Percentiles rank a stretch among this genome's conserved stretches.
These are phyloP conservation scores for Asarcornis scutulata DNA, from an alignment of 2,113 vertebrate species.

Conservation along the genomic window DNA sequence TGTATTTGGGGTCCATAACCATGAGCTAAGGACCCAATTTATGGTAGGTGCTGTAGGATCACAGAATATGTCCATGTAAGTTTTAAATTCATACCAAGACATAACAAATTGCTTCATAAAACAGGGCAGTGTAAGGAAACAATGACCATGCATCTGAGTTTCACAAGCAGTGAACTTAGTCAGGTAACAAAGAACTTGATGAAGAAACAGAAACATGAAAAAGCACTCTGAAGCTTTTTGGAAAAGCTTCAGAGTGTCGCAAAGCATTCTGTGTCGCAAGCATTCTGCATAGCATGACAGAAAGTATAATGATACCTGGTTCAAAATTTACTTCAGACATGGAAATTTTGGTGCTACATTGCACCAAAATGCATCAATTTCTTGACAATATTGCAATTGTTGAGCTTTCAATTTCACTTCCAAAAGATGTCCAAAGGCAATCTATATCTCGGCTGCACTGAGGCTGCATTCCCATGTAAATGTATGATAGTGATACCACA, in stretches of 20 bases:
- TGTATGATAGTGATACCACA: neutral
- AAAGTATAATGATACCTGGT: neutral
- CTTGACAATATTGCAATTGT: neutral
- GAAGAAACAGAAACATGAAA: neutral
- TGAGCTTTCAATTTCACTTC: neutral
- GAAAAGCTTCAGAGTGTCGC: neutral
- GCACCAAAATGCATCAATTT: neutral
- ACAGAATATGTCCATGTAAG: neutral
- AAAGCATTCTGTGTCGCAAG: neutral
- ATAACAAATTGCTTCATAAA: neutral
- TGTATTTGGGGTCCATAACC: neutral
- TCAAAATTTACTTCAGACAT: neutral
- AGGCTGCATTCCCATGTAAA: neutral
- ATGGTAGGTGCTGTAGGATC: neutral
- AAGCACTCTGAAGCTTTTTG: neutral
- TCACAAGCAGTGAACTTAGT: neutral
- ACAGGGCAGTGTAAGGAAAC: neutral
- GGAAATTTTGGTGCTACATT: neutral
- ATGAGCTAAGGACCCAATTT: neutral
- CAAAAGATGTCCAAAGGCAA: neutral
- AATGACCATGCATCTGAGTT: neutral
- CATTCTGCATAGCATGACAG: neutral
- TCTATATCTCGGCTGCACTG: neutral
- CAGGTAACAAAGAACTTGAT: neutral
- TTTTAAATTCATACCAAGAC: neutral